Conservation (phyloP, 2,888 invertebrate genomes). For the Halictus ligatus region DNA sequence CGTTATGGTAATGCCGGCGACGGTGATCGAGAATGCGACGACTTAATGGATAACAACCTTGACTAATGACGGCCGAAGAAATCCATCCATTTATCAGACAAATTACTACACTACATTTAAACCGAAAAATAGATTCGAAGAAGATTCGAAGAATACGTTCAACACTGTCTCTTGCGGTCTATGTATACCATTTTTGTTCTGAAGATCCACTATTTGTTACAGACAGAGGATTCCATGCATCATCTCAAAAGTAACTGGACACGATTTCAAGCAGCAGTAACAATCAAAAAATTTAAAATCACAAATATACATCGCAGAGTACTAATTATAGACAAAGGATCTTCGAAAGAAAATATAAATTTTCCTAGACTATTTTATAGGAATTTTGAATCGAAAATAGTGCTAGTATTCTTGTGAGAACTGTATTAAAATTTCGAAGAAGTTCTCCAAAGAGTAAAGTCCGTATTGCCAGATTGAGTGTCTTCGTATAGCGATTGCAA, state of each 20-base stretch:
- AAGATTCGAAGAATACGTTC: too few relatives aligned
- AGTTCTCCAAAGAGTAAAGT: too few relatives aligned
- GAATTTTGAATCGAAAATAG: too few relatives aligned
- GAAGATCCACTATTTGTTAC: neutral
- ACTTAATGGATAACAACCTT: neutral
- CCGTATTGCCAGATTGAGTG: too few relatives aligned
- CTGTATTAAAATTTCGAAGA: too few relatives aligned
- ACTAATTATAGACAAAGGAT: too few relatives aligned
- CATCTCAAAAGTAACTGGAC: too few relatives aligned
- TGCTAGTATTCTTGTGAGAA: too few relatives aligned
- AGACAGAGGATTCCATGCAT: too few relatives aligned
- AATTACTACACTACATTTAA: neutral
- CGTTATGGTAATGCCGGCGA: conserved; percentile 1
- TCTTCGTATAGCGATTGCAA: neutral
- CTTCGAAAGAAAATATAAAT: neutral
- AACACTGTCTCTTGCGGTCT: neutral
- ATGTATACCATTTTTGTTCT: neutral
- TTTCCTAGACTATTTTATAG: neutral
- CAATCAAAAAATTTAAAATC: too few relatives aligned
- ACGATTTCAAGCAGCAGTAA: too few relatives aligned
- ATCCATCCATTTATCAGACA: neutral
- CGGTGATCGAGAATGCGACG: neutral
- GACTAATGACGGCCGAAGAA: neutral
- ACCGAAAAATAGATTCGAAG: neutral
- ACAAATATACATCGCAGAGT: too few relatives aligned